Conservation (phyloP, 2,797 vertebrate genomes). For the Tokudaia tokunoshimensis region DNA sequence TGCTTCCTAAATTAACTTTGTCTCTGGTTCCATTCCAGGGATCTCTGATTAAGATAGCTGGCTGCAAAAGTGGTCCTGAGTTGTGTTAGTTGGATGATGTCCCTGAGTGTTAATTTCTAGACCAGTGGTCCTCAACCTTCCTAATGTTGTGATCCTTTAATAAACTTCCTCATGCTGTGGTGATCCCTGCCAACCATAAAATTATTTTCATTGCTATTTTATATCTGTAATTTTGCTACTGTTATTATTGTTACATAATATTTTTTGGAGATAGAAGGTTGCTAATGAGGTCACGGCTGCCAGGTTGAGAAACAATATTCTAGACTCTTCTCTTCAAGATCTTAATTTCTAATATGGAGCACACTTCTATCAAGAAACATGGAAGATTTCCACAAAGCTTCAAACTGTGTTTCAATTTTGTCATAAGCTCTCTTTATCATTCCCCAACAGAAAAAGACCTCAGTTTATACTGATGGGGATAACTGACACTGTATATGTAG, state of each 20-base stretch:
- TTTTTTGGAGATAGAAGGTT: background rate
- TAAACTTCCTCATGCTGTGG: background rate
- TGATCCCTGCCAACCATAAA: background rate
- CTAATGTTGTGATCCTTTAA: background rate
- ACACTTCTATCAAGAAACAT: background rate
- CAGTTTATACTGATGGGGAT: background rate
- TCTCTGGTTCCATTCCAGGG: background rate
- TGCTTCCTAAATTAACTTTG: background rate
- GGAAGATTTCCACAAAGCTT: background rate
- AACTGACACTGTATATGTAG: background rate
- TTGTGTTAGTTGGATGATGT: background rate
- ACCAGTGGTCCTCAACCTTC: too few species aligned
- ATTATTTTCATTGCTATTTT: background rate
- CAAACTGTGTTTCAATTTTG: background rate
- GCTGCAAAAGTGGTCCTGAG: background rate
- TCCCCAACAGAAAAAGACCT: background rate
- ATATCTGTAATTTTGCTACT: background rate
- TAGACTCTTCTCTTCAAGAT: background rate
- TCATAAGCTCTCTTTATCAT: background rate
- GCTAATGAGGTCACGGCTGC: too few species aligned
- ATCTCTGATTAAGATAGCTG: background rate
- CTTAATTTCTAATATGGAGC: background rate
- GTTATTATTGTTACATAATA: background rate
- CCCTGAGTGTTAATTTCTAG: background rate
- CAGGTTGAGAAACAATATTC: background rate